Evolutionary conservation across 2,797 vertebrate genomes (phyloP).

Genomic region (Sebastes nivosus): DNA sequence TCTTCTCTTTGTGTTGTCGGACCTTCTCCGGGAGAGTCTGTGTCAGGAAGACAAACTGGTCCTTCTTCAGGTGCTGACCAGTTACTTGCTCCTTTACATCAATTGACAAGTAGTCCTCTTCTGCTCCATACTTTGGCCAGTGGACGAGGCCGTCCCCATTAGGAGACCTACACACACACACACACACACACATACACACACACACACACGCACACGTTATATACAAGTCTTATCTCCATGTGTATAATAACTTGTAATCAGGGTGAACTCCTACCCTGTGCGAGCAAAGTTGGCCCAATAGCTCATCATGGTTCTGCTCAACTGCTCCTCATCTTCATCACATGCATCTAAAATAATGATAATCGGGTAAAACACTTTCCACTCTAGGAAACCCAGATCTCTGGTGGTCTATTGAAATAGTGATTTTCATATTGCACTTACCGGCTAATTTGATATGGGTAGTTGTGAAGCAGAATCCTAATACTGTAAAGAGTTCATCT

Average conservation of each 20-base stretch:
- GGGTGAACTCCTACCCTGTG: conserved; percentile 78
- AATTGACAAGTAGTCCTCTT: conserved; percentile 65
- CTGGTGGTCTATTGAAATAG: neutral
- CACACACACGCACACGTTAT: neutral
- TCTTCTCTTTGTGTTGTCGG: too few species aligned
- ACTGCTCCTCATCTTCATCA: conserved; percentile 75
- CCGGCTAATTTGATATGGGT: conserved; percentile 55
- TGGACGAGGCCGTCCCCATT: conserved; percentile 78
- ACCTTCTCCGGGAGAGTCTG: conserved; percentile 62
- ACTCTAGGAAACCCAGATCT: neutral
- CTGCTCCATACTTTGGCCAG: conserved; percentile 84
- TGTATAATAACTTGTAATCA: neutral
- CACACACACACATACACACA: too few species aligned
- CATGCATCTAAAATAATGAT: conserved; percentile 59
- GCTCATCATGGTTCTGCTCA: conserved; percentile 82
- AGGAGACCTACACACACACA: conserved; percentile 80
- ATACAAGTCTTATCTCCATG: neutral
- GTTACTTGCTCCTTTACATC: too few species aligned
- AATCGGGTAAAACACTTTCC: neutral
- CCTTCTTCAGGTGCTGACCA: too few species aligned
- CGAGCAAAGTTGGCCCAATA: conserved; percentile 89
- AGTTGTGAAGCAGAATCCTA: conserved; percentile 83
- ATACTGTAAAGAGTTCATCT: conserved; percentile 84
- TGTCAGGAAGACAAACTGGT: conserved; percentile 74
- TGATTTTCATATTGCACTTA: conserved; percentile 20